Evolutionary conservation across 2,888 invertebrate genomes (phyloP), one percentile per base, ranked within the genome.

Genomic region (Lasioglossum villosulum): DNA sequence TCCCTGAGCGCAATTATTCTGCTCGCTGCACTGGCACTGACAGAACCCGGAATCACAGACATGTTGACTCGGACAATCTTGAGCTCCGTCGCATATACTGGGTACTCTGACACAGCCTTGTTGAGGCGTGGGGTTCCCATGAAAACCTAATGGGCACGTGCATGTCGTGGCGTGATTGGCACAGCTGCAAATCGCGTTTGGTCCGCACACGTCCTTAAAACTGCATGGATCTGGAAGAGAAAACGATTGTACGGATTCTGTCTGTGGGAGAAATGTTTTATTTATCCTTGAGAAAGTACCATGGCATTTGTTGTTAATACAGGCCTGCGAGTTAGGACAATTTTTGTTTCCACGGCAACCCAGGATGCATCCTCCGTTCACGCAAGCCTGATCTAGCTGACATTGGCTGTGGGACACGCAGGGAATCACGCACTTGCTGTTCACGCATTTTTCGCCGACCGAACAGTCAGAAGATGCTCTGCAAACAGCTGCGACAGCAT

Each of bases 31-130:
- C 6, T 97, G 97, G 59, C 97, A 96, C 93, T 97, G 97, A 92
- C 98, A 98, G 89, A 97, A 96, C 76, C 97, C 97, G 30, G 96
- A 97, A 68, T 97, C 97, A 93, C 99, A 99, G 95, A 97, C 96
- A 91, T 98, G 97, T 75, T 97, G 97, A 71, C 96, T 95, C 6
- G 98, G 97, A 93, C 99, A 99, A 90, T 98, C 97, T 75, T 96
- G 96, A 59, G 97, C 96, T 84, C 96, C 96, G 59, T 95, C 95
- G 91, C 98, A 99, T 30, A 96, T 94, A 66, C 96, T 96, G n/a
- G 98, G 97, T 80, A 97, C 97, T 89, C 99, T 96, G 10, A 98
- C 97, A 93, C 99, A 99, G 8, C 98, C 98, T 95, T 98, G 98
- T 94, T 98, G 97, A 0, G 98, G 97, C 27, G 97, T 97, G 27